Base-by-base conservation (phyloP, 2,113 vertebrate genomes). In the Rhinoderma darwinii region DNA sequence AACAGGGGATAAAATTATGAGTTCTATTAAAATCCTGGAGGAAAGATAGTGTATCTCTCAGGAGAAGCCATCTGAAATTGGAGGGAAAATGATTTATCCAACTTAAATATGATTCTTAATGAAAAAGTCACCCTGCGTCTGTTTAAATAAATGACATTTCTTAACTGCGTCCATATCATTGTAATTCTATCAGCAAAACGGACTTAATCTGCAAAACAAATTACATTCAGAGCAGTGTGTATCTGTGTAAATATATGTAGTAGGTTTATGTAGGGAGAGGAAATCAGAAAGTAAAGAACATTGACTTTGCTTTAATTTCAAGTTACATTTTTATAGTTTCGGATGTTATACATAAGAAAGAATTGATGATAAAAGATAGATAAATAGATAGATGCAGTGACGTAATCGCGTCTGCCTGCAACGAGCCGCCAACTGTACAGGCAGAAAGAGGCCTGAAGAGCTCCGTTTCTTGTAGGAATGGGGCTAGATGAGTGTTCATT, bases 1-100 rank as follows among this genome's bases (percentile, higher is more conserved):
- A 87, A 61, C 68, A 66, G 85, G 75, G 27, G 79, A 79, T 50
- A 76, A 87, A 87, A 87, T 61, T 87, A 87, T 87, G 78, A 63
- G 68, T 87, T 87, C 86, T 87, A 82, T 87, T 87, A 87, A 87
- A 87, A 39, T 74, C 25, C 54, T 87, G 68, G 51, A 75, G 77
- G 68, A 59, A 50, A 74, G 50, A 73, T n/a, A 59, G 39, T 74
- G 63, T 79, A 54, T 87, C 79, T 82, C 68, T 51, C 32, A 75
- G 51, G 68, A 82, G 51, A 87, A 63, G 39, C 47, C 39, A 63
- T 87, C 79, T 61, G 75, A 74, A 74, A 70, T 81, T 27, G 50
- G 6, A 59, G 30, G 47, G 54, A 70, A 70, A 86, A 79, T 54
- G 84, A 82, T 73, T 73, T 75, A 87, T 59, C 50, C 17, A 27